Base-by-base conservation (phyloP, 1,140 invertebrate genomes). In the Oryzaephilus surinamensis region DNA sequence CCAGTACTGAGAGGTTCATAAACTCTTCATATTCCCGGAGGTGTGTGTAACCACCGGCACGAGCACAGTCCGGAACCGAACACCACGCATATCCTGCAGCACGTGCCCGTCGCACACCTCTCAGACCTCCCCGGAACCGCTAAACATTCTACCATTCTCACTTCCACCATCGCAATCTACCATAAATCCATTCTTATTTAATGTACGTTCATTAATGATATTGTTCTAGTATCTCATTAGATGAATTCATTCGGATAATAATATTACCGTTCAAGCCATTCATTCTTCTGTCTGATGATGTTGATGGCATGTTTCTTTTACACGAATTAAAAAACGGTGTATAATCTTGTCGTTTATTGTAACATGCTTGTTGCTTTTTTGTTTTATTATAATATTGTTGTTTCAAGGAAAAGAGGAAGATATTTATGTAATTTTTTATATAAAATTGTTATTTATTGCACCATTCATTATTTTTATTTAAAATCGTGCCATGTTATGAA, bases 31-130 rank as follows among this genome's bases (percentile, higher is more conserved):
- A 45, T 39, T 55, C 50, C 54, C 52, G 47, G 52, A 56, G 53
- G 49, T 49, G 55, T 57, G 55, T 54, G 45, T 54, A 57, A 48
- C 54, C 53, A 57, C 55, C 55, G 54, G 53, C 53, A 57, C 55
- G 55, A 48, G 45, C 53, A 55, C 36, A 30, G 43, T 49, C 55
- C 55, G 55, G 55, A 57, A 57, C 53, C 51, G 38, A 48, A 45
- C 31, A 47, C 55, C 55, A 57, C 55, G 55, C 55, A 57, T 47
- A 55, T 57, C 55, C 55, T 57, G 48, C 40, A 51, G 49, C 55
- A 57, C 55, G 55, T 53, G 53, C 55, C 38, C 38, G 33, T 39
- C 41, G 15, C 21, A 15, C n/a, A n/a, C n/a, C n/a, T n/a, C n/a
- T n/a, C n/a, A n/a, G n/a, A n/a, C 17, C 27, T 18, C 29, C n/a